Conservation (phyloP, 2,113 vertebrate genomes). For the Gracilinanus agilis region DNA sequence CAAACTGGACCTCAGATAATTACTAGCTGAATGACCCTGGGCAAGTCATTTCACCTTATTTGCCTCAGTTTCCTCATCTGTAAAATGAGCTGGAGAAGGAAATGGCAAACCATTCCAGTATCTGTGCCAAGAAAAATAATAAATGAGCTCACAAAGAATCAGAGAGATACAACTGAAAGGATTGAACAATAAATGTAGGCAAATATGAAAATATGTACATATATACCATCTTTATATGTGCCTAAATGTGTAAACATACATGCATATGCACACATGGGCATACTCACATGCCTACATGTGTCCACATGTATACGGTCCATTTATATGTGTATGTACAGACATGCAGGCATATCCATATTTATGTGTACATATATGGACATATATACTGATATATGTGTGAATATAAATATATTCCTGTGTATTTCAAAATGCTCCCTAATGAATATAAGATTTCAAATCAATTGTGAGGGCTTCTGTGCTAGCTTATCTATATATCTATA, state of each 20-base stretch:
- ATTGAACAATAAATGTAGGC: not conserved
- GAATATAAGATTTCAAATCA: constrained; percentile 56
- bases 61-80: not conserved
- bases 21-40: not conserved
- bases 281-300: too few species aligned
- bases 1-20: not conserved
- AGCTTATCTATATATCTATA: constrained; percentile 15
- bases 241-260: too few species aligned
- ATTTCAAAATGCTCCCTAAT: constrained; percentile 41
- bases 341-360: too few species aligned
- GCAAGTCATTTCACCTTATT: not conserved
- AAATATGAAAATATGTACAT: not conserved
- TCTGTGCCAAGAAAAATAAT: not conserved
- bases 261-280: too few species aligned
- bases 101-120: not conserved
- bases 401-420: not conserved
- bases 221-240: not conserved
- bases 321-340: too few species aligned
- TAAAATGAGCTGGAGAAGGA: not conserved
- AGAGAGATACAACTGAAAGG: not conserved
- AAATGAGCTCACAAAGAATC: not conserved
- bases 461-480: constrained; percentile 38
- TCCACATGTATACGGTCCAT: too few species aligned
- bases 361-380: too few species aligned
- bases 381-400: too few species aligned